Evolutionary conservation across 2,113 vertebrate genomes (phyloP).

Genomic region (Dipodomys ordii): DNA sequence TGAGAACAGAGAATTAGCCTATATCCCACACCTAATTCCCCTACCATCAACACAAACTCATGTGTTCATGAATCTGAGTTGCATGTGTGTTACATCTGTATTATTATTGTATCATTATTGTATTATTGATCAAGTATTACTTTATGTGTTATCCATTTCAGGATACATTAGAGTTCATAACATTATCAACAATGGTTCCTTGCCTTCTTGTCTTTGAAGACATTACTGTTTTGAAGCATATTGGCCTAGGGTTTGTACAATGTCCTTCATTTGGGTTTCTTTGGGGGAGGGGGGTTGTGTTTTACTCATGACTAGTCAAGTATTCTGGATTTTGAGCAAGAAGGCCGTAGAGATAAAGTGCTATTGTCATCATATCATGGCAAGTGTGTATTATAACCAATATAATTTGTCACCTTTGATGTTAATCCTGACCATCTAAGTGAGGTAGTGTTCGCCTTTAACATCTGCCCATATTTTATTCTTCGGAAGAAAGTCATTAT

Average conservation of each 20-base stretch:
- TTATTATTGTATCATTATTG: not conserved
- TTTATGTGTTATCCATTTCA: not conserved
- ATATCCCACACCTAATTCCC: not conserved
- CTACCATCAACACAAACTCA: not conserved
- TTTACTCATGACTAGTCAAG: not conserved
- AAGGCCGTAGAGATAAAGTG: not conserved
- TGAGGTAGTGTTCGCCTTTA: not conserved
- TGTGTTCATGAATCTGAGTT: not conserved
- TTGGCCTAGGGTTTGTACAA: not conserved
- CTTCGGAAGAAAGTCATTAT: not conserved
- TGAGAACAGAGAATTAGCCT: not conserved
- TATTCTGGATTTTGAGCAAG: not conserved
- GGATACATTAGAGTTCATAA: not conserved
- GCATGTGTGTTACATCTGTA: not conserved
- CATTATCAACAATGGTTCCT: not conserved
- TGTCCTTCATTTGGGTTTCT: not conserved
- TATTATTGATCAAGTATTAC: not conserved
- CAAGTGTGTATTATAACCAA: not conserved
- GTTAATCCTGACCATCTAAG: not conserved
- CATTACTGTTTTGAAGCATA: not conserved
- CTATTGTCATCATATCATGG: not conserved
- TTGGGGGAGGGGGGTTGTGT: not conserved
- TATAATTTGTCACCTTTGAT: not conserved
- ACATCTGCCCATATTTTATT: not conserved
- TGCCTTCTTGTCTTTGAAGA: not conserved